A percentile compares a stretch with the other conserved stretches of the same genome.
Evolutionary conservation across 2,888 invertebrate genomes (phyloP).

Genomic region (Pyrrhosoma nymphula): DNA sequence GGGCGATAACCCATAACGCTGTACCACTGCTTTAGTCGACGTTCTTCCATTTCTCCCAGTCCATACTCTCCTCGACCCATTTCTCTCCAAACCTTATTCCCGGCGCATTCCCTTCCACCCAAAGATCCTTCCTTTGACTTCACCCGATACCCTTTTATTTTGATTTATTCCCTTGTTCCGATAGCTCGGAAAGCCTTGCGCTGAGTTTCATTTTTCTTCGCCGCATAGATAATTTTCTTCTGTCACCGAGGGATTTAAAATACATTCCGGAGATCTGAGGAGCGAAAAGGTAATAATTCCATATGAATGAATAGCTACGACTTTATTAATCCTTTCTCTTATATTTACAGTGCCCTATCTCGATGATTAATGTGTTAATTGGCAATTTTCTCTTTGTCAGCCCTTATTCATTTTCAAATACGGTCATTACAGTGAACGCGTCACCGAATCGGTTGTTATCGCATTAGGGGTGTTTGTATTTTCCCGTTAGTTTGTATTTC

Average conservation of each 20-base stretch:
- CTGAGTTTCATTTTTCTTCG: neutral
- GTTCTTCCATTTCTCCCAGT: too few species aligned
- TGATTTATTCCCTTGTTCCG: neutral
- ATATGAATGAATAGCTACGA: neutral
- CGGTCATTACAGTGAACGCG: too few species aligned
- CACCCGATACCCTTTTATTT: neutral
- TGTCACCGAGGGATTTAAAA: neutral
- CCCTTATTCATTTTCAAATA: too few species aligned
- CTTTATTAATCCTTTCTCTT: neutral
- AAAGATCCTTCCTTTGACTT: neutral
- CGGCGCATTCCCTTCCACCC: too few species aligned
- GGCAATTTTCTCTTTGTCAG: neutral
- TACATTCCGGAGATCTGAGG: neutral
- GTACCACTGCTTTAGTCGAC: too few species aligned
- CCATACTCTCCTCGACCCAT: too few species aligned
- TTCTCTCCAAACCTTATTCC: too few species aligned
- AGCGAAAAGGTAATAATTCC: neutral
- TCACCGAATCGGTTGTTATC: too few species aligned
- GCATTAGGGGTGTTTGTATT: too few species aligned
- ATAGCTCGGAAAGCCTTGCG: conserved; percentile 7
- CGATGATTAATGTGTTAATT: neutral
- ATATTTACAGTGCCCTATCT: neutral
- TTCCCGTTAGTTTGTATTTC: too few species aligned
- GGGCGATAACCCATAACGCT: too few species aligned
- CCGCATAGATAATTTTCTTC: neutral